A percentile compares a stretch with the other conserved stretches of the same genome.
Conservation (phyloP, 2,888 invertebrate species). For the Zygogramma bicolorata region DNA sequence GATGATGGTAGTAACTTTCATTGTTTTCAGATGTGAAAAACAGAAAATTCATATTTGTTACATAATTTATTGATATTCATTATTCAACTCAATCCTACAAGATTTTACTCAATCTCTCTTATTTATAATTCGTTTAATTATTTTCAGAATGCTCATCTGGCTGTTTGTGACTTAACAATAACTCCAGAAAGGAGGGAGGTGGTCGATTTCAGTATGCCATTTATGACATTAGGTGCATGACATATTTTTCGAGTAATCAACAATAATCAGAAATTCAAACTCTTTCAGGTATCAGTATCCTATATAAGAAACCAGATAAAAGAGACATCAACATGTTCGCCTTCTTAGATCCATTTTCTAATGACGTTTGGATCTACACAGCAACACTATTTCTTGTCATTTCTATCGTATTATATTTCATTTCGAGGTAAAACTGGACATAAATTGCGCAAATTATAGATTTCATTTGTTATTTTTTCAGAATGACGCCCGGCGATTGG, state of each 20-base stretch:
- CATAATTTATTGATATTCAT: too few relatives aligned
- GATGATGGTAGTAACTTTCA: too few relatives aligned
- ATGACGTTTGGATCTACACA: conserved; percentile 91
- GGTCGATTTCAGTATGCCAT: conserved; percentile 97
- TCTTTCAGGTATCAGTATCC: conserved; percentile 80
- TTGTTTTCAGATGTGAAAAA: too few relatives aligned
- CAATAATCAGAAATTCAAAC: too few relatives aligned
- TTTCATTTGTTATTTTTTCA: conserved; percentile 58
- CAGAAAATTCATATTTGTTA: not conserved
- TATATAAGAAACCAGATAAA: conserved; percentile 84
- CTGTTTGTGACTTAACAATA: conserved; percentile 95
- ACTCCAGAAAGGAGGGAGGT: conserved; percentile 88
- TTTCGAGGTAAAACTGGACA: conserved; percentile 69
- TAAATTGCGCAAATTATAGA: not conserved
- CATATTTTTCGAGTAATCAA: too few relatives aligned
- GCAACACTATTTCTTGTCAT: conserved; percentile 86
- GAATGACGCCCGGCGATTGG: conserved; percentile 92
- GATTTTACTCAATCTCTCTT: not conserved
- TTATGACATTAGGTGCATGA: conserved; percentile 94
- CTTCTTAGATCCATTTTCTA: conserved; percentile 88
- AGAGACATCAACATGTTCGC: conserved; percentile 87
- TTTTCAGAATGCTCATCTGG: conserved; percentile 91
- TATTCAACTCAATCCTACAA: too few relatives aligned
- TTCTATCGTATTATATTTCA: conserved; percentile 83
- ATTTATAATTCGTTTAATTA: not conserved